Evolutionary conservation across 2,113 vertebrate species (phyloP).

Genomic region (Mirounga angustirostris): DNA sequence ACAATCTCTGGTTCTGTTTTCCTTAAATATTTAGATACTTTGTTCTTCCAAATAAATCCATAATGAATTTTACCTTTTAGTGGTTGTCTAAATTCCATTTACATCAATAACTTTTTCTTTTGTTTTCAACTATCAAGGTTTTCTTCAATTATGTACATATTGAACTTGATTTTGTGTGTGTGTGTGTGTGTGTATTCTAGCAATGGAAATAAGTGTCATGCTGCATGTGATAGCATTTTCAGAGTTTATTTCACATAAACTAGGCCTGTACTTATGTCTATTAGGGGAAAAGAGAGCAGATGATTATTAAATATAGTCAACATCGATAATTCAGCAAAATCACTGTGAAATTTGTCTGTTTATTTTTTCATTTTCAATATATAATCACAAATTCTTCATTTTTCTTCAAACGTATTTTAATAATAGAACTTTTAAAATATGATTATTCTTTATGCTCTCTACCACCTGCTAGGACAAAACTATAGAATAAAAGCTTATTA

Average conservation of each 20-base stretch:
- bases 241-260: slow-evolving; percentile 42
- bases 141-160: not conserved
- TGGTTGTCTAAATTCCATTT: not conserved
- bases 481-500: slow-evolving; percentile 1
- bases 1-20: not conserved
- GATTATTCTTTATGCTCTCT: slow-evolving; percentile 8
- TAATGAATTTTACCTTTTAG: not conserved
- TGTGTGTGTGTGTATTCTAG: not conserved
- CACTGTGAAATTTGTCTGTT: not conserved
- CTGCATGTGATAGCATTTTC: not conserved
- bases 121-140: not conserved
- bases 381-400: slow-evolving; percentile 12
- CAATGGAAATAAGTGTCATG: not conserved
- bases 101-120: not conserved
- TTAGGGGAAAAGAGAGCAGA: not conserved
- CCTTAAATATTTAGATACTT: not conserved
- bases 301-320: slow-evolving; percentile 35
- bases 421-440: slow-evolving; percentile 10
- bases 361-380: slow-evolving; percentile 24
- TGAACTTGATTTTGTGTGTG: not conserved
- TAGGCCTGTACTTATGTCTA: not conserved
- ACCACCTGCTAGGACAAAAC: not conserved
- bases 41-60: not conserved
- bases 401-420: slow-evolving; percentile 38
- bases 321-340: not conserved